These are phyloP conservation scores for Protobothrops mucrosquamatus DNA, from an alignment of 2,113 vertebrate species.

Conservation along the genomic window DNA sequence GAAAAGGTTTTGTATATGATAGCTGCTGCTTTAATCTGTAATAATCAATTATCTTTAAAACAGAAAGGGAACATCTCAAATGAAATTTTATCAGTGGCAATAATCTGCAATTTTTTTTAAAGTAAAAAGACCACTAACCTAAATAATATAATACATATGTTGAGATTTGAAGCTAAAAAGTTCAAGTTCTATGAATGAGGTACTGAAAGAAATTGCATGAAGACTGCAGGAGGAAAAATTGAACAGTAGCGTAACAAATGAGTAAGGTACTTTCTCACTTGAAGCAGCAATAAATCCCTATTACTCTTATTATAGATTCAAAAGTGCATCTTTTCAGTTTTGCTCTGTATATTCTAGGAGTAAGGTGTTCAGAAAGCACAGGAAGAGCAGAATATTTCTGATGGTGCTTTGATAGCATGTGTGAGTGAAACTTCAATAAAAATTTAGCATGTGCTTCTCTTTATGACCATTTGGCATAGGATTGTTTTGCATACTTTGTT, in stretches of 20 bases:
- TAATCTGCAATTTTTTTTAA: neutral
- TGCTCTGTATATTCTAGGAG: neutral
- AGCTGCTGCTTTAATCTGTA: neutral
- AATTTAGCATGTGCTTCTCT: neutral
- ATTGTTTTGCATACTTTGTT: neutral
- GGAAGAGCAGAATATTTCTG: neutral
- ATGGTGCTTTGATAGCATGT: neutral
- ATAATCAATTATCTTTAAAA: neutral
- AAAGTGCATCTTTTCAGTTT: neutral
- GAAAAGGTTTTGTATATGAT: neutral
- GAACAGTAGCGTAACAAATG: neutral
- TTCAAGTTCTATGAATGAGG: neutral
- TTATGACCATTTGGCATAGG: neutral
- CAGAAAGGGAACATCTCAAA: neutral
- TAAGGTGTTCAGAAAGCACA: neutral
- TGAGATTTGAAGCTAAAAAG: neutral
- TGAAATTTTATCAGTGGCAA: neutral
- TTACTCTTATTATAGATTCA: neutral
- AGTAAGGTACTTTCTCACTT: neutral
- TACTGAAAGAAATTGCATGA: neutral
- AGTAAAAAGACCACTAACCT: neutral
- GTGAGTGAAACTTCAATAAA: conserved; percentile 11
- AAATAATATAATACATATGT: neutral
- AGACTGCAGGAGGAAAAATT: neutral
- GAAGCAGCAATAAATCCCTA: neutral